Base-by-base conservation (phyloP, 2,113 vertebrate genomes). In the Craseonycteris thonglongyai region DNA sequence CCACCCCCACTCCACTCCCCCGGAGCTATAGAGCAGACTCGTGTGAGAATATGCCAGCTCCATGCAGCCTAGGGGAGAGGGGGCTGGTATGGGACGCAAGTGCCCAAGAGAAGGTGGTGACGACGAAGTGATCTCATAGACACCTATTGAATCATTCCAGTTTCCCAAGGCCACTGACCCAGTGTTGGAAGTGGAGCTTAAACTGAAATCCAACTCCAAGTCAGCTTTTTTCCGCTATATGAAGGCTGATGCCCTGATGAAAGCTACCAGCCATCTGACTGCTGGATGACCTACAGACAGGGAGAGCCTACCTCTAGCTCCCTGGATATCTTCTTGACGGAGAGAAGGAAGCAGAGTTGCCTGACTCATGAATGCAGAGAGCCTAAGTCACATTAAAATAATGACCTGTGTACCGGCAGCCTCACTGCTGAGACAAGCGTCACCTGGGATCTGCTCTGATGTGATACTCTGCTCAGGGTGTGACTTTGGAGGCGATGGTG, bases 61-160 rank as follows among this genome's bases (percentile, higher is more conserved):
- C 18, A n/a, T 11, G 26, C 18, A 63, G 4, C 24, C 33, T 14
- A 6, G 6, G n/a, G 40, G 13, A 10, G 58, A 83, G 9, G 14
- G 26, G 15, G 10, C 10, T 1, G 14, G 9, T n/a, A 19, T 12
- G 9, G 42, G 3, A 16, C 24, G 3, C 3, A 12, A 40, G 42
- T 80, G 5, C 7, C 66, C 85, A 81, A 21, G 14, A 96, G 51
- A 81, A 69, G 3, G 16, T n/a, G 33, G 15, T 26, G 22, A 58
- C 38, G 18, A 42, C 7, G 54, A 33, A n/a, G 12, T 13, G 26
- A 54, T 30, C 9, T 71, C 16, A 65, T 7, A 65, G 38, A 68
- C 1, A 45, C 28, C 49, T 47, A n/a, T 58, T 33, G 42, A 88
- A 10, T 79, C 35, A 15, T 33, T 49, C 30, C 0, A 28, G 9